These are phyloP conservation scores for Nycticebus coucang DNA, from an alignment of 2,113 vertebrate genomes.

Conservation along the genomic window DNA sequence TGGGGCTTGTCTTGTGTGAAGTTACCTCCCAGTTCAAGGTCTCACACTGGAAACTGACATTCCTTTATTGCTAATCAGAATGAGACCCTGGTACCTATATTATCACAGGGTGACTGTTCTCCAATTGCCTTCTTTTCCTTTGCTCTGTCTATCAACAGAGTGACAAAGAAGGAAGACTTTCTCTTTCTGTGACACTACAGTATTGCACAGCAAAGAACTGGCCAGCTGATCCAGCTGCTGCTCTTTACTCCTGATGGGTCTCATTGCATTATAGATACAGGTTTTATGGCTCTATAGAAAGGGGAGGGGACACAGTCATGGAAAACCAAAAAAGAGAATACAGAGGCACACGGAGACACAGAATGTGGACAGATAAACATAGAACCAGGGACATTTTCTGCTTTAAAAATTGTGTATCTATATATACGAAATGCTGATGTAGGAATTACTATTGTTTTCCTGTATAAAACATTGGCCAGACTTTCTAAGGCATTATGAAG, in stretches of 20 bases:
- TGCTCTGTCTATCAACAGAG: neutral
- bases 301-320: constrained; percentile 51
- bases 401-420: neutral
- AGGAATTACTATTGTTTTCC: constrained; percentile 29
- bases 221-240: neutral
- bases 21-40: neutral
- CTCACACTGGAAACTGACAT: neutral
- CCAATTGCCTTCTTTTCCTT: neutral
- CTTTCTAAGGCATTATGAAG: neutral
- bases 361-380: constrained; percentile 70
- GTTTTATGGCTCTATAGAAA: neutral
- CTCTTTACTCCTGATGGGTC: constrained; percentile 8
- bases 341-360: constrained; percentile 68
- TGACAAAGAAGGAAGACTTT: neutral
- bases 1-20: neutral
- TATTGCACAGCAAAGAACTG: constrained; percentile 25
- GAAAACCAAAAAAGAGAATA: constrained; percentile 71
- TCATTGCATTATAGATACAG: neutral
- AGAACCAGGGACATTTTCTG: constrained; percentile 56
- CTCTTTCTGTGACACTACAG: neutral
- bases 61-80: neutral
- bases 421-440: neutral
- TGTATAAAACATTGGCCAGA: neutral
- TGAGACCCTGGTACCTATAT: neutral
- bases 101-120: neutral